Evolutionary conservation across 2,113 vertebrate species (phyloP).

Genomic region (Columba janthina): DNA sequence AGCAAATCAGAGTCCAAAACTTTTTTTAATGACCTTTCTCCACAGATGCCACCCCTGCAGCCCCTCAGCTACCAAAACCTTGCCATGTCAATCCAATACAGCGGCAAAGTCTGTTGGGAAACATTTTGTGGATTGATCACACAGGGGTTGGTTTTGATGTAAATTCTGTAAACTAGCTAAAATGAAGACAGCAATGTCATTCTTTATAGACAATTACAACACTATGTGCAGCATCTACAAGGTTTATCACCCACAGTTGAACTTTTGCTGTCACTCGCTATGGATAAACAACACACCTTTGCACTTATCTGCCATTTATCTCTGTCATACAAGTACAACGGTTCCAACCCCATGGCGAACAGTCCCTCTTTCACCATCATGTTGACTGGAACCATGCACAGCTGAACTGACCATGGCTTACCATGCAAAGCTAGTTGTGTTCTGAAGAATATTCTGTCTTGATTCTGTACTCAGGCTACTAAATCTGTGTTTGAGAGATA

Average conservation of each 20-base stretch:
- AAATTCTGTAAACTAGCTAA: not conserved
- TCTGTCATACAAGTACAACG: not conserved
- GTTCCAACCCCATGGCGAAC: not conserved
- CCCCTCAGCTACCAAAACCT: not conserved
- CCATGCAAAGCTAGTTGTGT: not conserved
- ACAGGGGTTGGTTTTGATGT: accelerated
- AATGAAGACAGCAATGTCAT: not conserved
- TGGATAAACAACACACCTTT: not conserved
- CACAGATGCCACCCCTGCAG: not conserved
- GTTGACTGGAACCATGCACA: not conserved
- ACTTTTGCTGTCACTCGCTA: not conserved
- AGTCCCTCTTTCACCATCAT: not conserved
- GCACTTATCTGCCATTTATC: not conserved
- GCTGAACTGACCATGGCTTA: not conserved
- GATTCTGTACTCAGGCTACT: not conserved
- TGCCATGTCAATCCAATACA: accelerated
- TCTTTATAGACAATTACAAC: not conserved
- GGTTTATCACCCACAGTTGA: not conserved
- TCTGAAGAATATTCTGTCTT: not conserved
- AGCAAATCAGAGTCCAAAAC: not conserved
- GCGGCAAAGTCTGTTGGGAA: not conserved
- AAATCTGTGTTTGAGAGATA: not conserved
- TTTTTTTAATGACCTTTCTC: not conserved
- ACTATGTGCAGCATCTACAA: not conserved
- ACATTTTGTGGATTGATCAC: too few relatives aligned